A percentile compares a stretch with the other conserved stretches of the same genome.
Conservation (phyloP, 1,140 invertebrate species). For the Ostrea edulis region DNA sequence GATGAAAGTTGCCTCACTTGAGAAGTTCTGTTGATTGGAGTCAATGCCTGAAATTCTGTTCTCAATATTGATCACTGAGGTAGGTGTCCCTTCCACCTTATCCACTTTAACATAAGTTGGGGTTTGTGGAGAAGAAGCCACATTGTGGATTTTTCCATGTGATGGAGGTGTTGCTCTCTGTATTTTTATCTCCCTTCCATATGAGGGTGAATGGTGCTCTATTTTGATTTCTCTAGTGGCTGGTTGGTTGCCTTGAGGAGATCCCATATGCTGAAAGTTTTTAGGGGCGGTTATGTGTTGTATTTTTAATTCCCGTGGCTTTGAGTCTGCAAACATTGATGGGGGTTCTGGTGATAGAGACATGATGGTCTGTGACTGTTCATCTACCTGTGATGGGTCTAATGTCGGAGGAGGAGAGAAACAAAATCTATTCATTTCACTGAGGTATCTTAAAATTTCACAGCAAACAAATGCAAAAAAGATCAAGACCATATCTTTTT, state of each 20-base stretch:
- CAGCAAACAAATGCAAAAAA: slow-evolving; percentile 32
- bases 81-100: slow-evolving; percentile 21
- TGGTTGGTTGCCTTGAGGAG: slow-evolving; percentile 15
- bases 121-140: slow-evolving; percentile 19
- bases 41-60: not conserved
- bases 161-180: slow-evolving; percentile 26
- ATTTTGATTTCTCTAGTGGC: slow-evolving; percentile 42
- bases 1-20: slow-evolving; percentile 20
- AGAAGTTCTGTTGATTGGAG: not conserved
- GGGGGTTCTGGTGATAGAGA: slow-evolving; percentile 25
- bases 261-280: slow-evolving; percentile 30
- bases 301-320: slow-evolving; percentile 22
- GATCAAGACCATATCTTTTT: not conserved
- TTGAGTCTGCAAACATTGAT: slow-evolving; percentile 2
- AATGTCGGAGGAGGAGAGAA: slow-evolving; percentile 2
- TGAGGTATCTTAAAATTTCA: not conserved
- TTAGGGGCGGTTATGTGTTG: slow-evolving; percentile 31
- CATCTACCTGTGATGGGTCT: slow-evolving; percentile 23
- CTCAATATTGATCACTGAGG: not conserved
- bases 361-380: slow-evolving; percentile 33
- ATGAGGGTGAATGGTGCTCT: not conserved
- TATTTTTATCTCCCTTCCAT: slow-evolving; percentile 38
- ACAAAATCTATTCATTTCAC: not conserved
- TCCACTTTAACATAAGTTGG: not conserved
- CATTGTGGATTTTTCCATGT: slow-evolving; percentile 33